A percentile compares a stretch with the other conserved stretches of the same genome.
Conservation (phyloP, 2,888 invertebrate species). For the Leptopterna dolabrata region DNA sequence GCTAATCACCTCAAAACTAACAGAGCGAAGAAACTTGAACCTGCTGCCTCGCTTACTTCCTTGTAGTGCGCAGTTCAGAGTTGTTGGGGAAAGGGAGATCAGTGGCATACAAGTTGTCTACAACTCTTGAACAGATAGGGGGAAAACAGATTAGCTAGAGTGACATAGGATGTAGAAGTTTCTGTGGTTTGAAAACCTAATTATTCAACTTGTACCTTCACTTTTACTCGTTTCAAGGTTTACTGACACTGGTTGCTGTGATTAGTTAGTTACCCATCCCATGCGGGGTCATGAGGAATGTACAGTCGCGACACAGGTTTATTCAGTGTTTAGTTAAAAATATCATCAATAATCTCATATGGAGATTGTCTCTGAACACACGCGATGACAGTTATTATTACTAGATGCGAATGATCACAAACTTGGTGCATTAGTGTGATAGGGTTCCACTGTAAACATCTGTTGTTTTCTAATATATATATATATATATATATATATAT, state of each 20-base stretch:
- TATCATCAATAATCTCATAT: no score
- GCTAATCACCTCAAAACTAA: constrained; percentile 40
- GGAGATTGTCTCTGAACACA: no score
- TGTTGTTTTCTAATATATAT: no score
- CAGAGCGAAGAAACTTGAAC: constrained; percentile 21
- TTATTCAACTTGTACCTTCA: neutral
- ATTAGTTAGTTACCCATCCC: no score
- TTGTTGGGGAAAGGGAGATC: neutral
- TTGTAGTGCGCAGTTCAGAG: neutral
- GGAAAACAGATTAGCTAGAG: neutral
- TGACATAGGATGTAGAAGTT: neutral
- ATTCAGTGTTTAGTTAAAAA: no score
- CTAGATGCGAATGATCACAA: no score
- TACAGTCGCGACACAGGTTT: no score
- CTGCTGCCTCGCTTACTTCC: neutral
- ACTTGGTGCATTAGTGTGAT: no score
- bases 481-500: no score
- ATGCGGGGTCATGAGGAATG: no score
- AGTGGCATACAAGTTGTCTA: constrained; percentile 1
- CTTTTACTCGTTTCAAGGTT: neutral
- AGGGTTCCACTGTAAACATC: no score
- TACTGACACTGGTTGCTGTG: neutral
- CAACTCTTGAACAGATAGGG: neutral
- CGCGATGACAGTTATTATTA: no score
- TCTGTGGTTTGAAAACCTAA: neutral